Percentiles rank a stretch among this genome's conserved stretches.
These are phyloP conservation scores for Apogon hyalosoma DNA, from an alignment of 2,797 vertebrate species.

Conservation along the genomic window DNA sequence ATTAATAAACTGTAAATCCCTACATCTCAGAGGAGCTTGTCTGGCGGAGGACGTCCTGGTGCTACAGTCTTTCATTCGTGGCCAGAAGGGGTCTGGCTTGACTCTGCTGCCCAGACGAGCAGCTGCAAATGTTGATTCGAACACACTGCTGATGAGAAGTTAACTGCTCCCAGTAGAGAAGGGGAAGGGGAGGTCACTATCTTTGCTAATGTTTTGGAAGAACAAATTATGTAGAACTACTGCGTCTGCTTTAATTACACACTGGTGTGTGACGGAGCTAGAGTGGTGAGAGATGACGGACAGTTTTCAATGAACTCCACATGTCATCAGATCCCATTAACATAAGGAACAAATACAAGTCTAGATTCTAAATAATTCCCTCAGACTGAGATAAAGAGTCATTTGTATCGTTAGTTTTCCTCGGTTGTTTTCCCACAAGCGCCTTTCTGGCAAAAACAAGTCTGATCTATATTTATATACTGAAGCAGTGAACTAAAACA, in stretches of 20 bases:
- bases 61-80: conserved; percentile 9
- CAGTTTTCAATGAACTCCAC: conserved; percentile 24
- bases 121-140: conserved; percentile 52
- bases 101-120: conserved; percentile 33
- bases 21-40: conserved; percentile 5
- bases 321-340: conserved; percentile 14
- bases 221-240: conserved; percentile 40
- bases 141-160: conserved; percentile 49
- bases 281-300: not conserved
- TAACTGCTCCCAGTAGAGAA: conserved; percentile 41
- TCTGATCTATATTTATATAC: too few relatives aligned
- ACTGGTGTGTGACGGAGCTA: conserved; percentile 22
- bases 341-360: conserved; percentile 9
- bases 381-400: conserved; percentile 5
- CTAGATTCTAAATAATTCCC: conserved; percentile 19
- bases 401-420: conserved; percentile 10
- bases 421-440: not conserved
- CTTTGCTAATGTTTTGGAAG: conserved; percentile 52
- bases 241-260: conserved; percentile 43
- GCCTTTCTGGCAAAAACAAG: conserved; percentile 11
- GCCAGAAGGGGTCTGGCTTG: conserved; percentile 24
- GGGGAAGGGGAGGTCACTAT: conserved; percentile 25
- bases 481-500: not conserved
- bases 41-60: conserved; percentile 18
- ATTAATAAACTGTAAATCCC: conserved; percentile 32